Conservation (phyloP, 2,113 vertebrate genomes). For the Anguilla japonica region DNA sequence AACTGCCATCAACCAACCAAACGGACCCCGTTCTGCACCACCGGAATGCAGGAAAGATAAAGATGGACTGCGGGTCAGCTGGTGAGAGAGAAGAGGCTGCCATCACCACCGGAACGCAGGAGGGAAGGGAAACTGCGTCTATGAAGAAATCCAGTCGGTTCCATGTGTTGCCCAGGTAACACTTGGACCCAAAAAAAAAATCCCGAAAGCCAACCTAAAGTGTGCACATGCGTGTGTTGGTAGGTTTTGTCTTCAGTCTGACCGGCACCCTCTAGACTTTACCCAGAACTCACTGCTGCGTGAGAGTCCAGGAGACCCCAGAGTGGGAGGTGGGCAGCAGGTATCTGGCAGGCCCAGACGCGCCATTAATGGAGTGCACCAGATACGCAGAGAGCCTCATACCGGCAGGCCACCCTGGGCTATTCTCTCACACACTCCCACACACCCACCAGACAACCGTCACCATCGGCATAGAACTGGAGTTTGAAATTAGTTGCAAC, state of each 20-base stretch:
- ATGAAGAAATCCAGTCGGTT: too few species aligned
- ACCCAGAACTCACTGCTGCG: not conserved
- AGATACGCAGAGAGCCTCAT: not conserved
- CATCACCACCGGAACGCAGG: too few species aligned
- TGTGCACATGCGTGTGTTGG: not conserved
- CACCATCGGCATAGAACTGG: not conserved
- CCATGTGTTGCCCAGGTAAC: too few species aligned
- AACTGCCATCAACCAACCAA: not conserved
- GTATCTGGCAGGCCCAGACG: not conserved
- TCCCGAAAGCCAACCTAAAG: too few species aligned
- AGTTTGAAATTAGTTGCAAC: not conserved
- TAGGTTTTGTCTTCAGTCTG: not conserved
- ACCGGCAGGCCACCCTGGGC: not conserved
- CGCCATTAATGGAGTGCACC: not conserved
- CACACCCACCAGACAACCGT: not conserved
- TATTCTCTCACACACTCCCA: not conserved
- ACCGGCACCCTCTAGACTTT: not conserved
- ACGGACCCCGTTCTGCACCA: not conserved
- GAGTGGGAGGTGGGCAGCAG: not conserved
- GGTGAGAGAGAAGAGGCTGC: too few species aligned
- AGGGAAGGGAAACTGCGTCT: too few species aligned
- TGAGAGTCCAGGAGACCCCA: not conserved
- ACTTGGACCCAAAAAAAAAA: too few species aligned
- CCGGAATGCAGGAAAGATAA: not conserved
- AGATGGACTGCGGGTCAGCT: too few species aligned